These are phyloP conservation scores for Sciurus niger DNA, from an alignment of 2,113 vertebrate genomes.

Conservation along the genomic window DNA sequence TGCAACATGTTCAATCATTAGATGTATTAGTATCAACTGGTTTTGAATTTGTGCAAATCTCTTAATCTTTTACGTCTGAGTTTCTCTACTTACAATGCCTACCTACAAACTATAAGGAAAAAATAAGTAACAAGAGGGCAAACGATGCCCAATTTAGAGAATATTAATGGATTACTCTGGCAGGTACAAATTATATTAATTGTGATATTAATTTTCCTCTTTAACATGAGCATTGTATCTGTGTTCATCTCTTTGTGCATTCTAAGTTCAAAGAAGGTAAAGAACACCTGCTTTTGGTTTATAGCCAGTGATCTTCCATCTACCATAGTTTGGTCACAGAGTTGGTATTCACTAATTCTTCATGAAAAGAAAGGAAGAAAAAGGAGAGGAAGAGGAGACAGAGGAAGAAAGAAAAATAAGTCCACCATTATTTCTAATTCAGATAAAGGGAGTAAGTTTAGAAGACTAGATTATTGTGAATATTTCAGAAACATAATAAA, in stretches of 20 bases:
- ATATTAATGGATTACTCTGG: background rate
- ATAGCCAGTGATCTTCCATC: background rate
- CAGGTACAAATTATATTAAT: background rate
- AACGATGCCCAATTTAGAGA: background rate
- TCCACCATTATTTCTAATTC: background rate
- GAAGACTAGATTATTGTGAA: background rate
- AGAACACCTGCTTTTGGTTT: background rate
- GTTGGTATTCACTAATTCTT: background rate
- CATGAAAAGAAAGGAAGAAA: background rate
- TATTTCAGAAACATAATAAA: conserved; percentile 46
- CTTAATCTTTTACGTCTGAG: background rate
- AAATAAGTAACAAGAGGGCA: background rate
- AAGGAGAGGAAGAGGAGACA: background rate
- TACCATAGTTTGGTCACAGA: background rate
- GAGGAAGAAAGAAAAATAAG: background rate
- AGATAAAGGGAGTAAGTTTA: background rate
- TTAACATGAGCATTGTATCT: background rate
- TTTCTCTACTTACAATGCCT: background rate
- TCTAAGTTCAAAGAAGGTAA: background rate
- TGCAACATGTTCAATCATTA: background rate
- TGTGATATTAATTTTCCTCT: conserved; percentile 1
- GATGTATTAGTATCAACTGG: background rate
- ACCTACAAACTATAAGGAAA: background rate
- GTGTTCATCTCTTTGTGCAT: background rate
- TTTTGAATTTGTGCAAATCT: background rate